These are phyloP conservation scores for Mesoligia furuncula DNA, from an alignment of 2,888 invertebrate species.

Conservation along the genomic window DNA sequence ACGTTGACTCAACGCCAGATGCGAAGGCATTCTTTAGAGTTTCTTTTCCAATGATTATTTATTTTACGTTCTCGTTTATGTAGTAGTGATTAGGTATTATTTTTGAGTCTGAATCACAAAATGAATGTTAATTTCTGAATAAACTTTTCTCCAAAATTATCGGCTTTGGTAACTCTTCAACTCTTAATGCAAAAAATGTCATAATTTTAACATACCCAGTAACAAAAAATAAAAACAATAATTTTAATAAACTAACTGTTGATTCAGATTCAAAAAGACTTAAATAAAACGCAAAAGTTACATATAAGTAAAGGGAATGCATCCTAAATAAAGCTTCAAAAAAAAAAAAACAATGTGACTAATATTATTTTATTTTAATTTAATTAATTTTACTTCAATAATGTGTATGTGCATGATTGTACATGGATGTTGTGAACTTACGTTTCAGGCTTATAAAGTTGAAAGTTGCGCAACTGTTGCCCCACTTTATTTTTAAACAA, in stretches of 20 bases:
- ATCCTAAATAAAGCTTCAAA: constrained; percentile 35
- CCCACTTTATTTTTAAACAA: not conserved
- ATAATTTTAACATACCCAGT: not conserved
- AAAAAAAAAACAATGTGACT: constrained; percentile 37
- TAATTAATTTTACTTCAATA: constrained; percentile 31
- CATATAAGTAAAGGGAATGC: constrained; percentile 60
- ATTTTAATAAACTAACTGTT: constrained; percentile 18
- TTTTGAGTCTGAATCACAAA: constrained; percentile 51
- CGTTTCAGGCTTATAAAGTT: constrained; percentile 3
- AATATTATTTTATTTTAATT: constrained; percentile 40
- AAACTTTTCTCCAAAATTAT: not conserved
- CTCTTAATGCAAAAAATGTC: not conserved
- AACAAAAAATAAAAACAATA: not conserved
- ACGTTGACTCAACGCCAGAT: not conserved
- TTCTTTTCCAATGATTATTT: constrained; percentile 3
- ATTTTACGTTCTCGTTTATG: not conserved
- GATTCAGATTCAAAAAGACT: constrained; percentile 52
- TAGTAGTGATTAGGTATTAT: constrained; percentile 9
- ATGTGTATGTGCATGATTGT: constrained; percentile 46
- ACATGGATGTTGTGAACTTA: constrained; percentile 52
- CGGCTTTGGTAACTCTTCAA: constrained; percentile 6
- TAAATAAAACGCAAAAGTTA: not conserved
- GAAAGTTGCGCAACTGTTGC: constrained; percentile 46
- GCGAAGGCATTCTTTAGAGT: constrained; percentile 6
- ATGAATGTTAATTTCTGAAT: not conserved